Base-by-base conservation (phyloP, 2,113 vertebrate species). In the Phylloscopus trochilus region DNA sequence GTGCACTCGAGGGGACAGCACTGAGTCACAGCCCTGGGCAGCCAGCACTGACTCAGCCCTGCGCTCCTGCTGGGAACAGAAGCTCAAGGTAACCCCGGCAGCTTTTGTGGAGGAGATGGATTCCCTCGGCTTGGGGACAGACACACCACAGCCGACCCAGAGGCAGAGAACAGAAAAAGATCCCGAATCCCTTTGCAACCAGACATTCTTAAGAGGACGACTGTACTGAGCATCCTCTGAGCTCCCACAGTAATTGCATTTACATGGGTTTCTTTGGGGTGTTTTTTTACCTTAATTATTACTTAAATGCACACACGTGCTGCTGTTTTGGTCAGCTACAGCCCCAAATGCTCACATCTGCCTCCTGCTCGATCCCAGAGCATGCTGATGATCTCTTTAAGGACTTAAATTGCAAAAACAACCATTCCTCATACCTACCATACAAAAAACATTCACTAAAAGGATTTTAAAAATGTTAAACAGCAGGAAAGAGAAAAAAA, bases 1-100 rank as follows among this genome's bases (percentile, higher is more conserved):
- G 0, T 7, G 49, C 33, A 21, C 13, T 16, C 4, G 0, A 73
- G 51, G 80, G 89, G 91, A 92, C 68, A 59, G 83, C 91, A 83
- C 51, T 92, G 96, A 95, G 89, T 91, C 94, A 96, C 28, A 20
- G 83, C 37, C n/a, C 79, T 6, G 33, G 5, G 89, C 76, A 92
- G 86, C n/a, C 75, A 46, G 73, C 72, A 41, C 81, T 89, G 89
- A 80, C 59, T 89, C 87, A 86, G 69, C 66, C 81, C 56, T 1
- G 5, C 0, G 2, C 49, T 68, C 86, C 77, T 1, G 1, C 59
- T 2, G 5, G 28, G 63, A 59, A 11, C 13, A n/a, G 9, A 30
- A 37, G 78, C 81, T 87, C 81, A 43, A 87, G 92, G 87, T 82
- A 89, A 83, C 55, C 56, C 66, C 12, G 3, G 2, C 41, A 44